phyloP scores from a whole-genome alignment of 1,140 invertebrate genomes.

The Drosophila kurseongensis region DNA sequence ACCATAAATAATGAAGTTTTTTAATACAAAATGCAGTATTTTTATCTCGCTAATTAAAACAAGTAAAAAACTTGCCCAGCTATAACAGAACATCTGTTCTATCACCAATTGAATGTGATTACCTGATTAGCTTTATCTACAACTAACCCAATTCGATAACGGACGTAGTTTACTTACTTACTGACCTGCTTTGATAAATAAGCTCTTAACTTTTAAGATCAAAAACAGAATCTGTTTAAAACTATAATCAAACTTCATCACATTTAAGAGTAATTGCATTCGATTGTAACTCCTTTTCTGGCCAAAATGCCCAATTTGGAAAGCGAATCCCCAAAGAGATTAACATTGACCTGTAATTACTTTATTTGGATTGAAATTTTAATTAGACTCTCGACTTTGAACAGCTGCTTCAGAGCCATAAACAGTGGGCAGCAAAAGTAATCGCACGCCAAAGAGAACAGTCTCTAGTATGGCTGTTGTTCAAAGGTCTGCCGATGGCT shows the following conservation, averaged over 20 bases:
- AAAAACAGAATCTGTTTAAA: background rate
- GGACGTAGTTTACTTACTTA: background rate
- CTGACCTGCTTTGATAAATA: constrained; percentile 23
- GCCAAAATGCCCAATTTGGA: constrained; percentile 12
- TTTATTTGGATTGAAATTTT: constrained; percentile 45
- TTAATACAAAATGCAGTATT: constrained; percentile 5
- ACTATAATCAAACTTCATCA: too few species aligned
- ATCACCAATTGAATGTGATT: constrained; percentile 20
- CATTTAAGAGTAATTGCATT: background rate
- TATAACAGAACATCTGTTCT: constrained; percentile 6
- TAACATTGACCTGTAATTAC: constrained; percentile 49
- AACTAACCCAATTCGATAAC: constrained; percentile 22
- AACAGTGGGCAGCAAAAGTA: constrained; percentile 34
- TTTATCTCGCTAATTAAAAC: constrained; percentile 14
- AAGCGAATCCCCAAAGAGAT: constrained; percentile 11
- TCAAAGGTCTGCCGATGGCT: constrained; percentile 3
- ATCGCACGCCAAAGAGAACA: constrained; percentile 3
- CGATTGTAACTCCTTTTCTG: constrained; percentile 24
- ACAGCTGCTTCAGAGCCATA: constrained; percentile 24
- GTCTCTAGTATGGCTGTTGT: background rate
- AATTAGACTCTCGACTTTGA: constrained; percentile 31
- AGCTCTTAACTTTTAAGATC: too few species aligned
- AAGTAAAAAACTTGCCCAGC: constrained; percentile 9
- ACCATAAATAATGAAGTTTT: background rate
- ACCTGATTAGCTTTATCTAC: constrained; percentile 19